These are phyloP conservation scores for Ptilorrhoa leucosticta DNA, from an alignment of 2,113 vertebrate genomes.

Conservation along the genomic window DNA sequence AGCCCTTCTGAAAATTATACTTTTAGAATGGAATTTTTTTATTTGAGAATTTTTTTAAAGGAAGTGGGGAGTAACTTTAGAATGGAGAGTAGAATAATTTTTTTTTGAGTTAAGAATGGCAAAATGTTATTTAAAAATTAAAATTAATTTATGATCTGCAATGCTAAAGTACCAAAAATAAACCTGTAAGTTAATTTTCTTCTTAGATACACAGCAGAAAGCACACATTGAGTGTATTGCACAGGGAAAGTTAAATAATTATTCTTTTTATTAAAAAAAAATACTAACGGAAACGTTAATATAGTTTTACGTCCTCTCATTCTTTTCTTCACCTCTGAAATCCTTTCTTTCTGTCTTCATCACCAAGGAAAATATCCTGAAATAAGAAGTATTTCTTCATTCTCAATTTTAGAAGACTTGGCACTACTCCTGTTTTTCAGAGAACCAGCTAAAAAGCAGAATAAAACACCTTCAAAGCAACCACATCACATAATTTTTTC, in stretches of 20 bases:
- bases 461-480: constrained; percentile 2
- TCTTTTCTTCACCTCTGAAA: background rate
- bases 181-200: background rate
- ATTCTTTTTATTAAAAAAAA: background rate
- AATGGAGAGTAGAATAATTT: background rate
- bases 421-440: background rate
- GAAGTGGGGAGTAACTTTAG: background rate
- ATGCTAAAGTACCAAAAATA: background rate
- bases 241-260: background rate
- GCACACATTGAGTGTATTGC: background rate
- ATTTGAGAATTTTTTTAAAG: background rate
- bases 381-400: background rate
- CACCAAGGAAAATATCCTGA: background rate
- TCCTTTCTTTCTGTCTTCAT: background rate
- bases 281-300: background rate
- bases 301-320: background rate
- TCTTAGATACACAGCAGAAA: background rate
- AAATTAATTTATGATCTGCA: background rate
- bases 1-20: background rate
- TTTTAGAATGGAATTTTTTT: background rate
- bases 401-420: background rate
- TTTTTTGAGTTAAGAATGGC: background rate
- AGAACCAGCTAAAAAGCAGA: background rate
- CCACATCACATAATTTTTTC: constrained; percentile 1
- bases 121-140: background rate